A percentile compares a stretch with the other conserved stretches of the same genome.
Evolutionary conservation across 2,888 invertebrate genomes (phyloP).

Genomic region (Prosapia bicincta): DNA sequence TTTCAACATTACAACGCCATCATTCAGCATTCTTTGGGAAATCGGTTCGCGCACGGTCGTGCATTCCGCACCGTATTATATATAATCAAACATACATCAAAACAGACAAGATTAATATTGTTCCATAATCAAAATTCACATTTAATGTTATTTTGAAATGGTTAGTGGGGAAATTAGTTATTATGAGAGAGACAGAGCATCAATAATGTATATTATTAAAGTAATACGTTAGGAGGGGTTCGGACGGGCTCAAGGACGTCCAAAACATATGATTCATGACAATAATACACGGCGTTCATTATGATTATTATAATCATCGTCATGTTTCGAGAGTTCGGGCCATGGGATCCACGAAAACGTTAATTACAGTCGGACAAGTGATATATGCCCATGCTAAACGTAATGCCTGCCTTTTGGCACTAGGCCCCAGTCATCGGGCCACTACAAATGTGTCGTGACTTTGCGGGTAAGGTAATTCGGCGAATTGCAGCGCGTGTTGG

Average conservation of each 20-base stretch:
- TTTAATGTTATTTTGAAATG: constrained; percentile 2
- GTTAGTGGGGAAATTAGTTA: neutral
- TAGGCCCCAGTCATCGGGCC: neutral
- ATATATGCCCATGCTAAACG: neutral
- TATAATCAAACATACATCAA: neutral
- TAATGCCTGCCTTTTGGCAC: neutral
- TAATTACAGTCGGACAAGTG: neutral
- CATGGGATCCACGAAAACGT: neutral
- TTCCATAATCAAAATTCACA: constrained; percentile 2
- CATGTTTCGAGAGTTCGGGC: neutral
- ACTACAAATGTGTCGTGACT: neutral
- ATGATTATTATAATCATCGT: constrained; percentile 21
- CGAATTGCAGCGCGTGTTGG: neutral
- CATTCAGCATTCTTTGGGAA: too few relatives aligned
- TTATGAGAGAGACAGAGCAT: neutral
- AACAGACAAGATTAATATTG: constrained; percentile 2
- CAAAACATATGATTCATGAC: constrained; percentile 24
- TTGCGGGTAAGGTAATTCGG: neutral
- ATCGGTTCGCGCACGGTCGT: neutral
- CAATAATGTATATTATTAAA: constrained; percentile 26
- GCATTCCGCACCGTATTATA: neutral
- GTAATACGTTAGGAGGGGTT: neutral
- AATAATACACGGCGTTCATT: constrained; percentile 15
- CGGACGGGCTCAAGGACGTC: constrained; percentile 6
- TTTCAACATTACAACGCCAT: too few relatives aligned